Evolutionary conservation across 2,797 vertebrate genomes (phyloP).

Genomic region (Prionace glauca): DNA sequence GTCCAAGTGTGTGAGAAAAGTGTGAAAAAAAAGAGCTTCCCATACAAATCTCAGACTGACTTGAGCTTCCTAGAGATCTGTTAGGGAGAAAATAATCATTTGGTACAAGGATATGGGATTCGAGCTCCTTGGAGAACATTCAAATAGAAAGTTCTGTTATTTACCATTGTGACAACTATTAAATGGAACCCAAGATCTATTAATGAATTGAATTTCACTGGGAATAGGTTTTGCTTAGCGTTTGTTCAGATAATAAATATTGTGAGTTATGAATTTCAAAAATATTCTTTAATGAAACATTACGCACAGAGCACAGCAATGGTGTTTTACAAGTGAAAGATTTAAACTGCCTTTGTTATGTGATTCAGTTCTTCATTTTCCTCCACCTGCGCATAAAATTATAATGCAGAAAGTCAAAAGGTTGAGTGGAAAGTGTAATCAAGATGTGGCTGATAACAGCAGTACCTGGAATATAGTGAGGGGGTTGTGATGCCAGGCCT

Average conservation of each 20-base stretch:
- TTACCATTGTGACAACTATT: neutral
- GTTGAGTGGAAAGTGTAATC: constrained; percentile 48
- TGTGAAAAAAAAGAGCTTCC: neutral
- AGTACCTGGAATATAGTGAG: constrained; percentile 44
- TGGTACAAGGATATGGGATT: neutral
- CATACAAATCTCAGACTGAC: neutral
- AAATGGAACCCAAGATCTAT: neutral
- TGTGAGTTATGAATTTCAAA: neutral
- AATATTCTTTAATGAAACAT: neutral
- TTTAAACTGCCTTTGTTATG: constrained; percentile 43
- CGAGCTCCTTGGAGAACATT: neutral
- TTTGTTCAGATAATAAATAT: neutral
- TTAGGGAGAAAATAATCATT: neutral
- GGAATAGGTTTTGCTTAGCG: neutral
- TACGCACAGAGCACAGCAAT: neutral
- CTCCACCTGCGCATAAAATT: constrained; percentile 58
- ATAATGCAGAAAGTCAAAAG: constrained; percentile 49
- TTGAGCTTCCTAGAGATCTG: neutral
- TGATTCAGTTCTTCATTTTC: constrained; percentile 49
- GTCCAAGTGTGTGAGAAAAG: neutral
- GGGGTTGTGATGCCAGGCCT: constrained; percentile 39
- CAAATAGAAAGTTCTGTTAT: neutral
- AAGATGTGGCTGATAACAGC: constrained; percentile 53
- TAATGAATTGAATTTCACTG: neutral
- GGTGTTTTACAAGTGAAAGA: neutral